Evolutionary conservation across 2,113 vertebrate genomes (phyloP).

Genomic region (Suncus etruscus): DNA sequence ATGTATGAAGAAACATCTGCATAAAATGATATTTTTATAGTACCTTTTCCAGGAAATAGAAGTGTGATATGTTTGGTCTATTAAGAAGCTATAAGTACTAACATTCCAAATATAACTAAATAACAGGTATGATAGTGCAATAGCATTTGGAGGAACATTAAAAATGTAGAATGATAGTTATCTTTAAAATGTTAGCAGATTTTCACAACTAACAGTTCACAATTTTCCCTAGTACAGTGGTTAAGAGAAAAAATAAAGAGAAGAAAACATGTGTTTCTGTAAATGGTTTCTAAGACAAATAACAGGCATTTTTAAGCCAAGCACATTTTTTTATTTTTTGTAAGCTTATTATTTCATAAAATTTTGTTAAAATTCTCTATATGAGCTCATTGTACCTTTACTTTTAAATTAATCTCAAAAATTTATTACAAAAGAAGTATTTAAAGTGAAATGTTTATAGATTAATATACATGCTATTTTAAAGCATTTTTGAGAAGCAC

Average conservation of each 20-base stretch:
- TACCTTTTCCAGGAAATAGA: not conserved
- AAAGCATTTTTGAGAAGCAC: not conserved
- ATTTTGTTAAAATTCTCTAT: not conserved
- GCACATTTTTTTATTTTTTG: not conserved
- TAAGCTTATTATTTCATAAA: conserved; percentile 26
- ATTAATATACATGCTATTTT: not conserved
- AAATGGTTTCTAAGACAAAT: not conserved
- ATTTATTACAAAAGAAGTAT: not conserved
- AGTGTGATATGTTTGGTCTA: not conserved
- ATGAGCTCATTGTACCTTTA: not conserved
- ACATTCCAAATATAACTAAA: not conserved
- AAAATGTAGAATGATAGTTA: not conserved
- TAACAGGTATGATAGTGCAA: not conserved
- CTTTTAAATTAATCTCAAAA: not conserved
- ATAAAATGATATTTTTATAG: not conserved
- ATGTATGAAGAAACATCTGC: not conserved
- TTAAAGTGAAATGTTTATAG: not conserved
- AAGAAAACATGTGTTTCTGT: not conserved
- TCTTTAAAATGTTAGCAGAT: not conserved
- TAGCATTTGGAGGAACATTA: not conserved
- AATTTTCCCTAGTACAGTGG: not conserved
- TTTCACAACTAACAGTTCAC: not conserved
- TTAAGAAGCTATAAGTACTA: not conserved
- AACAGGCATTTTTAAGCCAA: not conserved
- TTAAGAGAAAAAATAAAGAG: conserved; percentile 1